Evolutionary conservation across 1,140 invertebrate genomes (phyloP).

Genomic region (Prorops nasuta): DNA sequence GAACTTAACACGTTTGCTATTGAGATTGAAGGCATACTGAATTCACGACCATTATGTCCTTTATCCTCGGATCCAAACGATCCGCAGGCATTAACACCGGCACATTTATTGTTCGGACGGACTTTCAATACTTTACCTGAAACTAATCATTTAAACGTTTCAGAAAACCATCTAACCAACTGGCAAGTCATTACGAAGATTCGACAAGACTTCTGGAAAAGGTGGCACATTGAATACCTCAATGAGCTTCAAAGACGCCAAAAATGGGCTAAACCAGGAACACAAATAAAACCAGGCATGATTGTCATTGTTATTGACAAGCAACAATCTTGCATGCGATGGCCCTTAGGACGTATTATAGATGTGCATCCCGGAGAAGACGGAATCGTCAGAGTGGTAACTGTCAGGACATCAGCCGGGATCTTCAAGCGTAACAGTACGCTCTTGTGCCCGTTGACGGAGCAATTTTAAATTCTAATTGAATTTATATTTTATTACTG

Average conservation of each 20-base stretch:
- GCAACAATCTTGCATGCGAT: constrained; percentile 12
- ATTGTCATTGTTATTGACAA: constrained; percentile 12
- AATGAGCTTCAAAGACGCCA: constrained; percentile 22
- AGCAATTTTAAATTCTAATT: no score
- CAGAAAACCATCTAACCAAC: constrained; percentile 7
- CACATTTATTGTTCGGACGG: constrained; percentile 17
- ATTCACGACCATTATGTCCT: neutral
- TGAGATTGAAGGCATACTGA: neutral
- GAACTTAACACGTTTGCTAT: neutral
- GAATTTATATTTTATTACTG: no score
- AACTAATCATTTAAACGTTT: neutral
- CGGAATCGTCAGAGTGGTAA: constrained; percentile 15
- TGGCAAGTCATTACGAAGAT: constrained; percentile 18
- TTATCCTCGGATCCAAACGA: neutral
- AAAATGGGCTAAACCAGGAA: constrained; percentile 12
- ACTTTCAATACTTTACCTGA: constrained; percentile 8
- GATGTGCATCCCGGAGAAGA: constrained; percentile 19
- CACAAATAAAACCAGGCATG: neutral
- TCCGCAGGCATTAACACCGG: constrained; percentile 16
- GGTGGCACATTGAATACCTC: constrained; percentile 31
- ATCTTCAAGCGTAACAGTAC: constrained; percentile 11
- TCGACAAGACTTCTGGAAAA: constrained; percentile 32
- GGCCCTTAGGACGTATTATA: constrained; percentile 19
- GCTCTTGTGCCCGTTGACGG: constrained; percentile 1
- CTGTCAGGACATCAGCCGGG: constrained; percentile 11